Evolutionary conservation across 2,113 vertebrate species (phyloP).

Genomic region (Epinephelus lanceolatus): DNA sequence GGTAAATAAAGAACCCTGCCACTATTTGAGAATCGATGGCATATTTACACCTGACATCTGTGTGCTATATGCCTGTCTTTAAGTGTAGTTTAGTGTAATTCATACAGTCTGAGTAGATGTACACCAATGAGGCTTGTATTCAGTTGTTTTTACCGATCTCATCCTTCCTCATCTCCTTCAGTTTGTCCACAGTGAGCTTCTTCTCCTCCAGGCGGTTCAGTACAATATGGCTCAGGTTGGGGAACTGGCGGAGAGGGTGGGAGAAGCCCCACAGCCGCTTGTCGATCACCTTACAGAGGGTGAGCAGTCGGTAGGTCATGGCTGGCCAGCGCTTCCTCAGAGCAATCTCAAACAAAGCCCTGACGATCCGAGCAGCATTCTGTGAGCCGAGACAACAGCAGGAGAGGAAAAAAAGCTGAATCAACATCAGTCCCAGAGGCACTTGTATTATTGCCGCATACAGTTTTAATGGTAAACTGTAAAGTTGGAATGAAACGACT

Average conservation of each 20-base stretch:
- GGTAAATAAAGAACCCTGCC: not conserved
- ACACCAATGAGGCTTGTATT: not conserved
- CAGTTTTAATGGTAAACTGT: not conserved
- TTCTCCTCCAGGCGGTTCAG: slow-evolving; percentile 93
- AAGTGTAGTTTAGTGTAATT: not conserved
- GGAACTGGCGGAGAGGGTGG: slow-evolving; percentile 95
- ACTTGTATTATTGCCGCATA: not conserved
- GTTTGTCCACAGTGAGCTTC: slow-evolving; percentile 94
- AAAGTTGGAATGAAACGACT: slow-evolving; percentile 1
- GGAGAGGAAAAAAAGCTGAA: not conserved
- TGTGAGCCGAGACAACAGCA: slow-evolving; percentile 65
- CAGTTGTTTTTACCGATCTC: slow-evolving; percentile 92
- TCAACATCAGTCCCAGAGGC: not conserved
- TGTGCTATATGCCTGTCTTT: not conserved
- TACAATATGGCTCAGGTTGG: slow-evolving; percentile 87
- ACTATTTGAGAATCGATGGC: not conserved
- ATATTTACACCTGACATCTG: not conserved
- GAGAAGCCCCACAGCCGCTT: slow-evolving; percentile 95
- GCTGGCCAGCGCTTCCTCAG: slow-evolving; percentile 96
- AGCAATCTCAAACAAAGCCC: slow-evolving; percentile 97
- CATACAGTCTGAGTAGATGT: not conserved
- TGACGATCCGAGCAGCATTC: slow-evolving; percentile 97
- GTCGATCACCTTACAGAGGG: slow-evolving; percentile 97
- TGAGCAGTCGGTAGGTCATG: slow-evolving; percentile 96
- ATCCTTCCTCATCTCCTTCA: slow-evolving; percentile 98